These are phyloP conservation scores for Epirrita christyi DNA, from an alignment of 2,888 invertebrate genomes.

Conservation along the genomic window DNA sequence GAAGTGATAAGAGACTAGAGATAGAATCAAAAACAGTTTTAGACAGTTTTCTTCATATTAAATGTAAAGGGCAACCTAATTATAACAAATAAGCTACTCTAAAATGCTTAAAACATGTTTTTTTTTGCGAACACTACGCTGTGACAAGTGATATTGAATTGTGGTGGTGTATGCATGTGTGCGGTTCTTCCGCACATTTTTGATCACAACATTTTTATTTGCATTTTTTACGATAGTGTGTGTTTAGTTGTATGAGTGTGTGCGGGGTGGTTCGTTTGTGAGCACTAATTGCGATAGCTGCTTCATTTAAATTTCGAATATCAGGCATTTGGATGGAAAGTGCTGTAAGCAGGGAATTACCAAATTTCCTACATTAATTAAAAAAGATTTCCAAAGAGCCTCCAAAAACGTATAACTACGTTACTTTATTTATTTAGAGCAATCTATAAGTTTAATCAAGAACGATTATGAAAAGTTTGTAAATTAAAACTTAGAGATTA, in stretches of 20 bases:
- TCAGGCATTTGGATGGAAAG: slow-evolving; percentile 60
- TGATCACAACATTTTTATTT: slow-evolving; percentile 79
- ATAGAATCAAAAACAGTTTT: too few species aligned
- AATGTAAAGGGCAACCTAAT: too few species aligned
- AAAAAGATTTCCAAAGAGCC: background rate
- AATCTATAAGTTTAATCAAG: too few species aligned
- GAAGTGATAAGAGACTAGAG: too few species aligned
- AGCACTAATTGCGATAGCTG: slow-evolving; percentile 82
- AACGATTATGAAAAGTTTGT: too few species aligned
- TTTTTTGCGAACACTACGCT: slow-evolving; percentile 66
- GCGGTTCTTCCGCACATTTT: slow-evolving; percentile 82
- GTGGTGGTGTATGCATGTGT: slow-evolving; percentile 66
- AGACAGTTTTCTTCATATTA: too few species aligned
- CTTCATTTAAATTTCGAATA: slow-evolving; percentile 85
- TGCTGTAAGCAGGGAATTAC: slow-evolving; percentile 49
- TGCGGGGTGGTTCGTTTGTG: slow-evolving; percentile 42
- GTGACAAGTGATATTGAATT: slow-evolving; percentile 83
- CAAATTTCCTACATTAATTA: slow-evolving; percentile 8
- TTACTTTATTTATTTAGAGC: too few species aligned
- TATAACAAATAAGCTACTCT: slow-evolving; percentile 18
- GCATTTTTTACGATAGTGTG: slow-evolving; percentile 61
- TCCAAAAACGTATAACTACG: too few species aligned
- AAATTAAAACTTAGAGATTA: too few species aligned
- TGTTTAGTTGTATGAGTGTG: slow-evolving; percentile 54
- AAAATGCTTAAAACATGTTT: slow-evolving; percentile 36